phyloP scores from a whole-genome alignment of 2,113 vertebrate genomes.

The Trachemys scripta region DNA sequence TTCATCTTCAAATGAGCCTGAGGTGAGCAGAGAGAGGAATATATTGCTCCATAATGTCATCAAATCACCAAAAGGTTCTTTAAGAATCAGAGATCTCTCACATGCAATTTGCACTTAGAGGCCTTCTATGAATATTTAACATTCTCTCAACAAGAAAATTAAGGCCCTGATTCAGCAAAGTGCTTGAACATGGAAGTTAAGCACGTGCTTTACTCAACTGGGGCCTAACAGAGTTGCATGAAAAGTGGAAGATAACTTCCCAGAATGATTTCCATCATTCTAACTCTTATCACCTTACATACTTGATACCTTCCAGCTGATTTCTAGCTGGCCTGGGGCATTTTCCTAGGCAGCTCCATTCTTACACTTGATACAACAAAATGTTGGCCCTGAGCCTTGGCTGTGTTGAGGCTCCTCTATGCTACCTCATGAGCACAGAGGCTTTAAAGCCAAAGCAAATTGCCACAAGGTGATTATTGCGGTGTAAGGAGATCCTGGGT shows the following conservation, averaged over 20 bases:
- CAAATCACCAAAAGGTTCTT: neutral
- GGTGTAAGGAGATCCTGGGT: accelerated
- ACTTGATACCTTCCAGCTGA: neutral
- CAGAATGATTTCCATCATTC: neutral
- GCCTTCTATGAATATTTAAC: neutral
- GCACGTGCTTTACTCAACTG: neutral
- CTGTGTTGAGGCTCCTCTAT: neutral
- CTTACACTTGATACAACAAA: neutral
- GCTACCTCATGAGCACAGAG: neutral
- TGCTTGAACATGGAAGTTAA: neutral
- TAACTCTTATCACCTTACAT: accelerated
- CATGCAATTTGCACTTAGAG: neutral
- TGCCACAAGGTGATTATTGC: neutral
- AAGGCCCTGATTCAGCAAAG: neutral
- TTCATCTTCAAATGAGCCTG: neutral
- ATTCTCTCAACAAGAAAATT: neutral
- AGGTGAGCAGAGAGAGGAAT: neutral
- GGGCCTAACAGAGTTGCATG: neutral
- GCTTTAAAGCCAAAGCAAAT: neutral
- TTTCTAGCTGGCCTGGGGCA: neutral
- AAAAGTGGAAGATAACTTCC: neutral
- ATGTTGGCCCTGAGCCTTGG: neutral
- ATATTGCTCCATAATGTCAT: neutral
- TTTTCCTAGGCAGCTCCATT: neutral
- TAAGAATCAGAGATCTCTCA: neutral